Percentiles rank a stretch among this genome's conserved stretches.
phyloP scores from a whole-genome alignment of 1,140 invertebrate genomes.

The Hermetia illucens region DNA sequence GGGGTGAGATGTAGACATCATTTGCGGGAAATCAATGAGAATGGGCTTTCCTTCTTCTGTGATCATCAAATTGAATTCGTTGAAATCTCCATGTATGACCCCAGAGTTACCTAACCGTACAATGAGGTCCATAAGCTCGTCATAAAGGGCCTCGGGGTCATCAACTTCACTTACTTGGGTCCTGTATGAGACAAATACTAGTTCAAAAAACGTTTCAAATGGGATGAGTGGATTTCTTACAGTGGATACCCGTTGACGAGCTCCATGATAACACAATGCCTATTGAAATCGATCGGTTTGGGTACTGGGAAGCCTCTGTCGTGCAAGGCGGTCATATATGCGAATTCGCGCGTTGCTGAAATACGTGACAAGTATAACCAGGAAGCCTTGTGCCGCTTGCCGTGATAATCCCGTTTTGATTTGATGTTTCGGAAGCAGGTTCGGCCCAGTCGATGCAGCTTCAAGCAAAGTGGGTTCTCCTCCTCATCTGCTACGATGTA shows the following conservation, averaged over 20 bases:
- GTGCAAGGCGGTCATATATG: constrained; percentile 91
- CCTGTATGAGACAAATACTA: constrained; percentile 34
- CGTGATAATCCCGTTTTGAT: constrained; percentile 93
- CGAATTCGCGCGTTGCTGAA: constrained; percentile 95
- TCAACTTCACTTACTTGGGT: constrained; percentile 68
- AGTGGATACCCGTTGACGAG: constrained; percentile 64
- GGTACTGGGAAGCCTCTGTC: constrained; percentile 90
- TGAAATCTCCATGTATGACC: constrained; percentile 98
- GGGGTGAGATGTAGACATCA: constrained; percentile 86
- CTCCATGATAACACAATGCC: constrained; percentile 97
- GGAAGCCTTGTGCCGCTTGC: constrained; percentile 72
- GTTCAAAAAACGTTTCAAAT: too few relatives aligned
- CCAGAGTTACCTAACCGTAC: constrained; percentile 82
- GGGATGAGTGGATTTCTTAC: too few relatives aligned
- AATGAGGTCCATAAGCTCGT: constrained; percentile 91
- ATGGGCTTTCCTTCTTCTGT: constrained; percentile 66
- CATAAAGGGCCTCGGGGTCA: constrained; percentile 71
- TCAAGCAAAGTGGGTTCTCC: constrained; percentile 63
- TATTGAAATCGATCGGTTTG: constrained; percentile 84
- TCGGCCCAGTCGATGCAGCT: constrained; percentile 86
- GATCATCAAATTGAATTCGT: constrained; percentile 97
- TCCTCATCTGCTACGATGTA: constrained; percentile 74
- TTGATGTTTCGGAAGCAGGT: constrained; percentile 96
- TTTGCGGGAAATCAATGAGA: constrained; percentile 98
- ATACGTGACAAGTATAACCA: constrained; percentile 97